Base-by-base conservation (phyloP, 2,113 vertebrate species). In the Sphyrna mokarran region DNA sequence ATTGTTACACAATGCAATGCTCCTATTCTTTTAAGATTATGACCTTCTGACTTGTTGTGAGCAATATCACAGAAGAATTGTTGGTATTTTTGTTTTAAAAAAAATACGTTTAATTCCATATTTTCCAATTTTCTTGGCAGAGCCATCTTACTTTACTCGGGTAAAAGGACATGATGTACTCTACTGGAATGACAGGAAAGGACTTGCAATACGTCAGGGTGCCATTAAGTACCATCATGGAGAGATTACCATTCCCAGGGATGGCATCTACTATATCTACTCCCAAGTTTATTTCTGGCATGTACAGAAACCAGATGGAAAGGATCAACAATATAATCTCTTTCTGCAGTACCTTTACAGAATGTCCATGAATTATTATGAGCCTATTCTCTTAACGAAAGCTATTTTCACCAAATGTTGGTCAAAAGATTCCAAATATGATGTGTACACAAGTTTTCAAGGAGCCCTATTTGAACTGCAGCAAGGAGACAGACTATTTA, bases 211-310 rank as follows among this genome's bases (percentile, higher is more conserved):
- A 58, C 96, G 96, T 85, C 96, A 96, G 26, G 96, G 96, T 22
- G 76, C 96, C 95, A 97, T 96, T 96, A 95, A 96, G 23, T 96
- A 97, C 69, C 96, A 93, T 23, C 96, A 96, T 20, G 96, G 96
- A 70, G 97, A 96, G 72, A 96, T 97, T 54, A 69, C 95, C 72
- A 96, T 97, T 80, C 96, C 96, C 13, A 96, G 58, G 22, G 94
- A 96, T 33, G 97, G 96, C 20, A 96, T 97, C 95, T 97, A 97
- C 95, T 97, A 96, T 10, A 95, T 97, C 43, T 97, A 96, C 89
- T 96, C 96, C 1, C 96, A 97, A 43, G 96, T 97, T 95, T 80
- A 96, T 96, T 97, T 97, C 33, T 37, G 63, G 90, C 95, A 96
- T 94, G 43, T 95, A 22, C 85, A 33, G 23, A 69, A 43, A 6